Evolutionary conservation across 1,140 invertebrate species (phyloP).

Genomic region (Helicoverpa zea): DNA sequence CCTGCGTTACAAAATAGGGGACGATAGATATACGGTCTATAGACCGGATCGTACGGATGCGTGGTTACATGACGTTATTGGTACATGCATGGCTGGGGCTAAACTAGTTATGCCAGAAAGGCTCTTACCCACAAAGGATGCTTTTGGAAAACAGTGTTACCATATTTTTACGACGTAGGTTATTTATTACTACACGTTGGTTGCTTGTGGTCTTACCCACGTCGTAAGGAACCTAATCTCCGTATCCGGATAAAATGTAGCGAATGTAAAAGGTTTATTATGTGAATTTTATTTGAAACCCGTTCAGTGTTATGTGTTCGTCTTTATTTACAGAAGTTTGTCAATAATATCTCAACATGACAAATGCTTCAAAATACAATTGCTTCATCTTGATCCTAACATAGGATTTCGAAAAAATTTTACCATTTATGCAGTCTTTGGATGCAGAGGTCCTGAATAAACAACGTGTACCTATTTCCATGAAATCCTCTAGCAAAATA

Average conservation of each 20-base stretch:
- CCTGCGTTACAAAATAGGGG: conserved; percentile 13
- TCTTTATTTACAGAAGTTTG: no score
- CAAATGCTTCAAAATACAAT: no score
- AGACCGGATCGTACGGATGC: not conserved
- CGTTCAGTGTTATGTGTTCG: no score
- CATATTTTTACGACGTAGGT: not conserved
- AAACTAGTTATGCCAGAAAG: conserved; percentile 8
- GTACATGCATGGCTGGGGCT: conserved; percentile 9
- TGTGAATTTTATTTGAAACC: no score
- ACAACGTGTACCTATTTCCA: not conserved
- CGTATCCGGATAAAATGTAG: no score
- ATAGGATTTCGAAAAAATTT: no score
- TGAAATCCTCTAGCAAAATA: not conserved
- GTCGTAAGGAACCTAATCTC: no score
- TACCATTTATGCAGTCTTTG: no score
- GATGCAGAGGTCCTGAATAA: not conserved
- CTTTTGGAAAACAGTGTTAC: not conserved
- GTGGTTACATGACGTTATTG: not conserved
- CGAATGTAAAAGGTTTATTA: no score
- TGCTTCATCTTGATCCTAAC: no score
- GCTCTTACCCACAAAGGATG: conserved; percentile 8
- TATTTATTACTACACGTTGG: not conserved
- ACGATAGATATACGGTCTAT: conserved; percentile 10
- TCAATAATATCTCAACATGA: no score
- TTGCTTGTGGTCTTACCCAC: no score